Evolutionary conservation across 1,140 invertebrate genomes (phyloP).

Genomic region (Bombus impatiens): DNA sequence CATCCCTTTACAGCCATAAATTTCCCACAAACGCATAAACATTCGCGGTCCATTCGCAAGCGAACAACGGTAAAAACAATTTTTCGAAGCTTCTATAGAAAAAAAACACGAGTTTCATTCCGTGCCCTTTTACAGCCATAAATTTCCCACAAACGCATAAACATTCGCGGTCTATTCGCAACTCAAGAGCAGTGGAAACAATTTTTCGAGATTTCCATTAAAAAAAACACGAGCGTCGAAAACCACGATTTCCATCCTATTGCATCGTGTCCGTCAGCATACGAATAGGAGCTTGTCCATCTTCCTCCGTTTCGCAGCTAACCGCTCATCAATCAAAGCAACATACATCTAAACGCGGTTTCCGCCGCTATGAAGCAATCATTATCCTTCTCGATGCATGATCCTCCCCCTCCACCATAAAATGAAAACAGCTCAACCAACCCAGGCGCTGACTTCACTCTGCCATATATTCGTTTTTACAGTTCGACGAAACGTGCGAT

Average conservation of each 20-base stretch:
- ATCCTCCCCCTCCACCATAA: neutral
- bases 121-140: neutral
- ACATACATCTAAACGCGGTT: neutral
- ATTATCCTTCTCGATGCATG: neutral
- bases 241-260: neutral
- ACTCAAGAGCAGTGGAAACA: neutral
- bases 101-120: neutral
- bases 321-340: slow-evolving; percentile 28
- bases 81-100: neutral
- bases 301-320: slow-evolving; percentile 10
- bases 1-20: neutral
- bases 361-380: neutral
- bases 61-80: neutral
- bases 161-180: neutral
- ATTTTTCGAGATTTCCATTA: neutral
- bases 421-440: neutral
- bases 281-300: slow-evolving; percentile 4
- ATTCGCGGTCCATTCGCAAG: neutral
- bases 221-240: neutral
- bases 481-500: neutral
- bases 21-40: neutral
- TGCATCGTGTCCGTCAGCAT: neutral
- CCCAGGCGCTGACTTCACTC: neutral
- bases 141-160: neutral
- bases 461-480: neutral